Evolutionary conservation across 2,888 invertebrate species (phyloP).

Genomic region (Pycnomerus fuliginosus): DNA sequence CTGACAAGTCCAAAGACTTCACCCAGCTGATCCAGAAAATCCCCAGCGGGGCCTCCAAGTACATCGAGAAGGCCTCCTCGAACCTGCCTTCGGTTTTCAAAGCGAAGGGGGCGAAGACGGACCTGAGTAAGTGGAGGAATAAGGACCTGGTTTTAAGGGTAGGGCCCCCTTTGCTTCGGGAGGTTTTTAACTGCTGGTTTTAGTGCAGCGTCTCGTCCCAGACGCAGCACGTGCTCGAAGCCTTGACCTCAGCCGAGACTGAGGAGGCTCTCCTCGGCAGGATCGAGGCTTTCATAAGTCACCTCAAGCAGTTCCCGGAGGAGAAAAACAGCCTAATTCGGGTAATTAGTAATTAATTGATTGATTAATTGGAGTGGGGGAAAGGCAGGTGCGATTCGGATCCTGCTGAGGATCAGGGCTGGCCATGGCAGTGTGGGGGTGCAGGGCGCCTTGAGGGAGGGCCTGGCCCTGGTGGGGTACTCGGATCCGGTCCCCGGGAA

Average conservation of each 20-base stretch:
- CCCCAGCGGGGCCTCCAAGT: constrained; percentile 41
- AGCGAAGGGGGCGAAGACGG: constrained; percentile 25
- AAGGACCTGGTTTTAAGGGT: constrained; percentile 41
- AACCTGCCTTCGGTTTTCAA: no score
- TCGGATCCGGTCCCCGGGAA: constrained; percentile 65
- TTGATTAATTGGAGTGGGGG: constrained; percentile 27
- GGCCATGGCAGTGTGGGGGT: constrained; percentile 47
- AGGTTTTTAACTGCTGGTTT: constrained; percentile 21
- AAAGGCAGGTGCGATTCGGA: constrained; percentile 68
- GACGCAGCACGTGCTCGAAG: constrained; percentile 65
- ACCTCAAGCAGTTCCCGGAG: constrained; percentile 71
- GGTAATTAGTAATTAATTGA: constrained; percentile 48
- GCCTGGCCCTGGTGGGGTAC: constrained; percentile 71
- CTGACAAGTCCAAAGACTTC: constrained; percentile 54
- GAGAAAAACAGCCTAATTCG: constrained; percentile 70
- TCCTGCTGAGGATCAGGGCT: constrained; percentile 60
- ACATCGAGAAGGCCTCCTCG: no score
- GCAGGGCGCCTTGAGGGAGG: constrained; percentile 52
- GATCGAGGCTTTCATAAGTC: constrained; percentile 67
- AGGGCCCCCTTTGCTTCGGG: constrained; percentile 8
- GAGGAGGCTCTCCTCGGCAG: constrained; percentile 59
- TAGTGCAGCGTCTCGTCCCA: constrained; percentile 64
- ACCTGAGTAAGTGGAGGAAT: constrained; percentile 51
- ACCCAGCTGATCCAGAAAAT: constrained; percentile 52
- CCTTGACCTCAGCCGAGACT: constrained; percentile 60